These are phyloP conservation scores for Paratilapia polleni DNA, from an alignment of 2,113 vertebrate genomes.

Conservation along the genomic window DNA sequence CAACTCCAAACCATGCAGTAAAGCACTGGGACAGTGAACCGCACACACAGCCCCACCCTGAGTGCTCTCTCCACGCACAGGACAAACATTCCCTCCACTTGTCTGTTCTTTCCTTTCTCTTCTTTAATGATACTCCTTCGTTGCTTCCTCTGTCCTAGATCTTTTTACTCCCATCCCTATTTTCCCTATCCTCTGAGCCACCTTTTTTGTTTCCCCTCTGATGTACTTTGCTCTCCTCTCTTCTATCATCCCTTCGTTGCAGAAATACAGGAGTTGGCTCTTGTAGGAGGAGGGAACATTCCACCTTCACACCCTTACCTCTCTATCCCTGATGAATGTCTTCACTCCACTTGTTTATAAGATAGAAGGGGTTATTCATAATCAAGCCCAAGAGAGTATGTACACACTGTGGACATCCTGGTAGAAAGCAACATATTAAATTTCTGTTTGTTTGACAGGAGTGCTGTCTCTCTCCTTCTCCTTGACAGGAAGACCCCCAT, in stretches of 20 bases:
- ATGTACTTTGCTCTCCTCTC: constrained; percentile 67
- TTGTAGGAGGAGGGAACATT: constrained; percentile 83
- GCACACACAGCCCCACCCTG: constrained; percentile 44
- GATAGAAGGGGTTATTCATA: constrained; percentile 90
- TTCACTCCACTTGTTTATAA: constrained; percentile 92
- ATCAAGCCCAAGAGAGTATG: constrained; percentile 90
- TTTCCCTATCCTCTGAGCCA: constrained; percentile 82
- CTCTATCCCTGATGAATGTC: constrained; percentile 91
- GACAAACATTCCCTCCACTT: constrained; percentile 21
- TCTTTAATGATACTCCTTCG: not conserved
- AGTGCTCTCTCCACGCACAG: constrained; percentile 27
- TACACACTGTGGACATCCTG: constrained; percentile 94
- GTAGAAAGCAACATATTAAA: constrained; percentile 93
- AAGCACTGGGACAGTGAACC: constrained; percentile 32
- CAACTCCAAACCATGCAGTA: constrained; percentile 46
- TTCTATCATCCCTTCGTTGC: not conserved
- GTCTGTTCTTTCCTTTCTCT: not conserved
- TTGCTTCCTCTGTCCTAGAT: not conserved
- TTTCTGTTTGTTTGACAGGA: constrained; percentile 99
- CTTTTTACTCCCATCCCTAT: not conserved
- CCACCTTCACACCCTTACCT: constrained; percentile 87
- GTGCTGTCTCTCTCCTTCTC: constrained; percentile 90
- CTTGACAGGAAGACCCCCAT: constrained; percentile 92
- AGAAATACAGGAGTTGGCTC: constrained; percentile 80
- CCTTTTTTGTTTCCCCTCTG: constrained; percentile 80